phyloP scores from a whole-genome alignment of 1,140 invertebrate genomes.

The Heliothis subflexa region DNA sequence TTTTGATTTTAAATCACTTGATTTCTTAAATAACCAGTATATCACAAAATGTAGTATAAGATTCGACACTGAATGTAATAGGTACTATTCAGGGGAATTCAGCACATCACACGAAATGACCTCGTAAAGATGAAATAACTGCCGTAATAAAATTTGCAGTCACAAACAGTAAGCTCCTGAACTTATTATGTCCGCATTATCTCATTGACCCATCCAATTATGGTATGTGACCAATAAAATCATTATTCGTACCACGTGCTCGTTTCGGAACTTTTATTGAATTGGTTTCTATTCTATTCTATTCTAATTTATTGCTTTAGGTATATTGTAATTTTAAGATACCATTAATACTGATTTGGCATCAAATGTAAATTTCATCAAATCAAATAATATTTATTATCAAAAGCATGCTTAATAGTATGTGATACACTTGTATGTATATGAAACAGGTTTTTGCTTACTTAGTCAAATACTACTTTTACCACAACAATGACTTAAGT shows the following conservation, averaged over 20 bases:
- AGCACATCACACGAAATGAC: constrained; percentile 1
- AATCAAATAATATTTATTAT: too few relatives aligned
- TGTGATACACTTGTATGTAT: too few relatives aligned
- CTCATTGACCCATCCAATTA: constrained; percentile 60
- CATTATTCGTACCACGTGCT: constrained; percentile 41
- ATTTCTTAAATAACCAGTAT: too few relatives aligned
- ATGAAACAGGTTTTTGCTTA: too few relatives aligned
- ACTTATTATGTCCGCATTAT: constrained; percentile 54
- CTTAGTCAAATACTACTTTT: too few relatives aligned
- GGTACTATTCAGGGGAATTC: not conserved
- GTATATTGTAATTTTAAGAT: not conserved
- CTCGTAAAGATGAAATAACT: constrained; percentile 25
- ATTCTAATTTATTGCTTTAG: constrained; percentile 7
- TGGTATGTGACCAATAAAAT: constrained; percentile 45
- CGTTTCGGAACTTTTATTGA: constrained; percentile 3
- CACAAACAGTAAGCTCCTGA: constrained; percentile 30
- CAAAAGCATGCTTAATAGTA: too few relatives aligned
- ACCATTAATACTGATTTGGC: too few relatives aligned
- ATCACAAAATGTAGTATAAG: too few relatives aligned
- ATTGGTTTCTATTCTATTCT: constrained; percentile 19
- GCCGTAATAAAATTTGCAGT: constrained; percentile 27
- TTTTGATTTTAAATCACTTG: too few relatives aligned
- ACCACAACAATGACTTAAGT: too few relatives aligned
- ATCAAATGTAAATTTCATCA: too few relatives aligned
- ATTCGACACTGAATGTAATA: too few relatives aligned